Evolutionary conservation across 2,888 invertebrate genomes (phyloP).

Genomic region (Clostera curtula): DNA sequence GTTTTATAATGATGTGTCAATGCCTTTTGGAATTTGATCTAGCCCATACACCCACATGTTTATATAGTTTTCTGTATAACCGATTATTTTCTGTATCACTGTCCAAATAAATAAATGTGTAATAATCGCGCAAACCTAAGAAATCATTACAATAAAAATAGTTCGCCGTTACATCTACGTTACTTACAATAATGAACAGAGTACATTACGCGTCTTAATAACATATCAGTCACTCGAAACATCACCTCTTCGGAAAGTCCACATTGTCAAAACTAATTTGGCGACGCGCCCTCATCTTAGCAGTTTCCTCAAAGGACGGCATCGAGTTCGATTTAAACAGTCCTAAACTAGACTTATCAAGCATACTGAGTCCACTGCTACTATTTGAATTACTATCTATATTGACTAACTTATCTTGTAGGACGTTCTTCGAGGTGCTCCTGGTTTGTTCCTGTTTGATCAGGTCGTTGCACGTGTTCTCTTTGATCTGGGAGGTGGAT

Average conservation of each 20-base stretch:
- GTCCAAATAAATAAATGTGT: too few species aligned
- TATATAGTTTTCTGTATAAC: too few species aligned
- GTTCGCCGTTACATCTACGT: too few species aligned
- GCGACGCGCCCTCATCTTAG: conserved; percentile 70
- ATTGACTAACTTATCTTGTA: conserved; percentile 67
- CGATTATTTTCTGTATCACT: too few species aligned
- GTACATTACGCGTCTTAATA: too few species aligned
- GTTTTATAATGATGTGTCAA: too few species aligned
- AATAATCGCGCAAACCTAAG: too few species aligned
- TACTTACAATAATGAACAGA: too few species aligned
- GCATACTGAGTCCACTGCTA: conserved; percentile 43
- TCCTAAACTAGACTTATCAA: conserved; percentile 44
- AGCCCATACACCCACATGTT: too few species aligned
- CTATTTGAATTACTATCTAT: conserved; percentile 56
- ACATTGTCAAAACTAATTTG: conserved; percentile 77
- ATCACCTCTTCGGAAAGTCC: conserved; percentile 65
- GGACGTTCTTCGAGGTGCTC: conserved; percentile 52
- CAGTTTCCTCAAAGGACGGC: conserved; percentile 63
- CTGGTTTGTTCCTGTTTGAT: conserved; percentile 46
- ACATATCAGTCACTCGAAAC: conserved; percentile 3
- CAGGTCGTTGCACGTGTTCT: conserved; percentile 43
- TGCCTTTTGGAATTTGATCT: too few species aligned
- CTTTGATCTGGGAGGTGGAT: conserved; percentile 53
- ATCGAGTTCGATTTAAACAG: conserved; percentile 59
- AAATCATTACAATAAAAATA: too few species aligned